Evolutionary conservation across 2,888 invertebrate species (phyloP), one percentile per base, ranked within the genome.

Genomic region (Drosophila longiperda): DNA sequence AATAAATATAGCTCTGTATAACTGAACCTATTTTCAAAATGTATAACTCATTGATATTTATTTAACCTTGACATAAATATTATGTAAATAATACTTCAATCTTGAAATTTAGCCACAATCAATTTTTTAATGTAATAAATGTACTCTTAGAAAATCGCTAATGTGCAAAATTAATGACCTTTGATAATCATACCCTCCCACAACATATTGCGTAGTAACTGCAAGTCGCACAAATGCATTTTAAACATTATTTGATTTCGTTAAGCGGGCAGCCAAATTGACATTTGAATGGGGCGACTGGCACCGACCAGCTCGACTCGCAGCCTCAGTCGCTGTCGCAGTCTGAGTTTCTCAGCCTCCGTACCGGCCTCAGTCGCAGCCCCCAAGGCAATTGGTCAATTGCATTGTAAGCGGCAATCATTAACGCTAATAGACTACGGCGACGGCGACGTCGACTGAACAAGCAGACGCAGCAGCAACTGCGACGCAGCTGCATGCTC

Each of bases 251-350:
- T 42, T 58, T 66, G 64, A 65, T 65, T 66, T 67, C 26, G 57
- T 42, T 53, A 12, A 32, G 66, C 36, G 69, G 49, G 52, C 62
- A 74, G 66, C 66, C 42, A 73, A 89, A 87, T 78, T 90, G 88
- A 89, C 88, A 88, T 90, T 90, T 90, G 89, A 90, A 90, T 88
- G 89, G 90, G 84, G 82, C 79, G 87, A 69, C 89, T 86, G 84
- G 84, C 80, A 89, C 84, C 74, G 71, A 68, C 32, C 49, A 66
- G 69, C 75, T 53, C 78, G 80, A 67, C 42, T 66, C 75, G 6
- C 75, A 57, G 32, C 52, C 29, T 9, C 34, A 17, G 34, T 36
- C 34, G 26, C 42, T 0, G 40, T n/a, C 40, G 17, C 40, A 17
- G 40, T 40, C n/a, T 40, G 11, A 42, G 42, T 20, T 45, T 55